These are phyloP conservation scores for Cephus cinctus DNA, from an alignment of 1,140 invertebrate genomes.

Conservation along the genomic window DNA sequence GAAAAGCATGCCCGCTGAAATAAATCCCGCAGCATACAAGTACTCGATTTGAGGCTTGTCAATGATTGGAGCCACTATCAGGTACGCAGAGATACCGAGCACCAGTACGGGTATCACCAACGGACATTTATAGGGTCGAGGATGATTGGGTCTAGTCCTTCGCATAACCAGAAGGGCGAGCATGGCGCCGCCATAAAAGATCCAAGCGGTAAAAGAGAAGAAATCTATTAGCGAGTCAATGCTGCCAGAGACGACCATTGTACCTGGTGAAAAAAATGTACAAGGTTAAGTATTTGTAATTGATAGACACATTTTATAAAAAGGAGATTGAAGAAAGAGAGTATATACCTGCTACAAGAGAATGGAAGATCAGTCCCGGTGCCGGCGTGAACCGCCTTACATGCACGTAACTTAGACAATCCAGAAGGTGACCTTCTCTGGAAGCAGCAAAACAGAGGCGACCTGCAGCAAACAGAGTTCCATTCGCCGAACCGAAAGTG, in stretches of 20 bases:
- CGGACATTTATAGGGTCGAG: conserved; percentile 87
- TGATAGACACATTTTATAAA: conserved; percentile 2
- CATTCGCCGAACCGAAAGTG: conserved; percentile 96
- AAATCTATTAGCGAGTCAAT: conserved; percentile 91
- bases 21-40: conserved; percentile 87
- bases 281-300: neutral
- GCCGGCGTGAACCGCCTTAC: conserved; percentile 87
- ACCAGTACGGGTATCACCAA: conserved; percentile 88
- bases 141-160: conserved; percentile 82
- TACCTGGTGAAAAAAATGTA: conserved; percentile 60
- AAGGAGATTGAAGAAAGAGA: conserved; percentile 6
- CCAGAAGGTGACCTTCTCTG: conserved; percentile 88
- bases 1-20: conserved; percentile 82
- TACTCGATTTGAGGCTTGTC: conserved; percentile 89
- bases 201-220: conserved; percentile 95
- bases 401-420: conserved; percentile 92
- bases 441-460: conserved; percentile 94
- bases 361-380: conserved; percentile 93
- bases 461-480: conserved; percentile 89
- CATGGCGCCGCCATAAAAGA: conserved; percentile 92
- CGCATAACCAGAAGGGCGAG: conserved; percentile 85
- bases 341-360: conserved; percentile 59
- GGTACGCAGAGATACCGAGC: conserved; percentile 83
- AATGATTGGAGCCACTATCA: conserved; percentile 91
- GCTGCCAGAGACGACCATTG: conserved; percentile 86